phyloP scores from a whole-genome alignment of 1,140 invertebrate genomes.

The Drosophila serrata region DNA sequence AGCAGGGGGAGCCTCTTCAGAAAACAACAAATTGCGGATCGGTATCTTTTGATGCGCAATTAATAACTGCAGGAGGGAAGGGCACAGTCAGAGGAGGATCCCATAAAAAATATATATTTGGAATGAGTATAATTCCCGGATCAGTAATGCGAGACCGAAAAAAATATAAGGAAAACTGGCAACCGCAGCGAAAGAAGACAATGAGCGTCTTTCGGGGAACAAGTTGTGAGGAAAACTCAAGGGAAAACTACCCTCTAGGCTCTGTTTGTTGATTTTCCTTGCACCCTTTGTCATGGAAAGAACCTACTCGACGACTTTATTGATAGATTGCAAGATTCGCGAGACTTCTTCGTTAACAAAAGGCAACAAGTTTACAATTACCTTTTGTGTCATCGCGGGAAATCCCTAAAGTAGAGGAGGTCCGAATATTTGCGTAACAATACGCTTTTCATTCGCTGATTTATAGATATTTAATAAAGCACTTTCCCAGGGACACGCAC shows the following conservation, averaged over 20 bases:
- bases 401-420: slow-evolving; percentile 30
- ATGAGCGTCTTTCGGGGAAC: slow-evolving; percentile 43
- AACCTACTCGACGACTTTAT: slow-evolving; percentile 62
- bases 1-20: slow-evolving; percentile 1
- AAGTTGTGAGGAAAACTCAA: slow-evolving; percentile 68
- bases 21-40: slow-evolving; percentile 70
- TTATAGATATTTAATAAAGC: slow-evolving; percentile 77
- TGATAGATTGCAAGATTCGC: slow-evolving; percentile 78
- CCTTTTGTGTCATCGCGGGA: slow-evolving; percentile 62
- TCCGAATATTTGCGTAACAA: slow-evolving; percentile 72
- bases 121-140: slow-evolving; percentile 23
- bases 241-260: slow-evolving; percentile 40
- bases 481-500: slow-evolving; percentile 61
- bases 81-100: slow-evolving; percentile 26
- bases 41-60: slow-evolving; percentile 80
- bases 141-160: slow-evolving; percentile 60
- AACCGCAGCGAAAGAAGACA: slow-evolving; percentile 63
- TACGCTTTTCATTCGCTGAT: slow-evolving; percentile 64
- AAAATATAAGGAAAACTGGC: slow-evolving; percentile 51
- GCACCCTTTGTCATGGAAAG: slow-evolving; percentile 38
- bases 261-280: slow-evolving; percentile 44
- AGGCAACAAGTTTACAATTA: slow-evolving; percentile 62
- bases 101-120: slow-evolving; percentile 9
- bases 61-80: slow-evolving; percentile 69
- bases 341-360: slow-evolving; percentile 42